Conservation (phyloP, 2,797 vertebrate species). For the Sebastes nivosus region DNA sequence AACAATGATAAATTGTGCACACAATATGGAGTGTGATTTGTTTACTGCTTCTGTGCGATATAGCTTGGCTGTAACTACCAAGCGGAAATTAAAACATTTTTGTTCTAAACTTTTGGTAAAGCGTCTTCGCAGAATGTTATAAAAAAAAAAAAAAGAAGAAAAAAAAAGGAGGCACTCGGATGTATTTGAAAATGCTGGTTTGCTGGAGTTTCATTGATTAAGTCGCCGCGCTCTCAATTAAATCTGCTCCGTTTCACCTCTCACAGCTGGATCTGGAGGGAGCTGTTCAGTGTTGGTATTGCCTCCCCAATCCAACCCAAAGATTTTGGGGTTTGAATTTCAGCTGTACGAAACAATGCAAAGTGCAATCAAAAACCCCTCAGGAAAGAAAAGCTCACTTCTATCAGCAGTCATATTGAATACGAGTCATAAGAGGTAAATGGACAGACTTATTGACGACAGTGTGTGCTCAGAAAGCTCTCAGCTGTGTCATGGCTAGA, state of each 20-base stretch:
- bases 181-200: neutral
- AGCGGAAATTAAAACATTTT: neutral
- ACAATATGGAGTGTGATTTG: neutral
- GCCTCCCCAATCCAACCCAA: neutral
- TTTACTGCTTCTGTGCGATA: neutral
- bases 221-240: neutral
- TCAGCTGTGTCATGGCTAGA: slow-evolving; percentile 6
- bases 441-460: slow-evolving; percentile 32
- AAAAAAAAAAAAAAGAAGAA: neutral
- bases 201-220: neutral
- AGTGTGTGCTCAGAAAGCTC: slow-evolving; percentile 27
- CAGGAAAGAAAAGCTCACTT: neutral
- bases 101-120: neutral
- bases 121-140: neutral
- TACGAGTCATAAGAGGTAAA: neutral
- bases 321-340: neutral
- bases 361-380: neutral
- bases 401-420: neutral
- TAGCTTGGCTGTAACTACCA: neutral
- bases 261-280: neutral
- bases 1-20: neutral
- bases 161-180: neutral
- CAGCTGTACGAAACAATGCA: neutral
- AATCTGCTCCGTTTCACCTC: neutral
- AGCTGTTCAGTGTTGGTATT: neutral